Base-by-base conservation (phyloP, 2,888 invertebrate genomes). In the Euspilapteryx auroguttella region DNA sequence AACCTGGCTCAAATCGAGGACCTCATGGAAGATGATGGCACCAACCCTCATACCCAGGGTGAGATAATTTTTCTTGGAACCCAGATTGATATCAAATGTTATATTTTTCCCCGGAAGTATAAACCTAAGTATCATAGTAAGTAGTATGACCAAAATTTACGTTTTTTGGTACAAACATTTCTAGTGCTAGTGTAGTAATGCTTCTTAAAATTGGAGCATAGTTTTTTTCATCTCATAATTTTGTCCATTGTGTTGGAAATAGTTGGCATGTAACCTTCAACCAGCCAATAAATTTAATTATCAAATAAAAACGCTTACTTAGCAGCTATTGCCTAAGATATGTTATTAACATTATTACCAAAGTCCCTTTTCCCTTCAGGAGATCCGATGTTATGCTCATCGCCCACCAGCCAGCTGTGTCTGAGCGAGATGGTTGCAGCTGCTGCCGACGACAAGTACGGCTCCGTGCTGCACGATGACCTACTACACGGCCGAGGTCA, bases 11-110 rank as follows among this genome's bases (percentile, higher is more conserved):
- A 82, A 43, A 77, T 82, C 4, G 83, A 83, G 30, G 84, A 84
- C 61, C 75, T 83, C 41, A 84, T 85, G 84, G 83, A 83, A 35
- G 84, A 84, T 38, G 84, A 85, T 47, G 66, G 71, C 0, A 77
- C 75, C 32, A 79, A 78, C 37, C 80, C 81, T 0, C 80, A 82
- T 44, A 73, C 69, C 1, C 78, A 79, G 48, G 80, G 82, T 56
- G 37, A 22, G 7, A n/a, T 20, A n/a, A 21, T 4, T 29, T 7
- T 20, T 20, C 8, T 20, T 20, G 20, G n/a, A n/a, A n/a, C n/a
- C n/a, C n/a, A n/a, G n/a, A n/a, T n/a, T n/a, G n/a, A n/a, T n/a
- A n/a, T n/a, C n/a, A n/a, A n/a, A n/a, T n/a, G n/a, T n/a, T n/a
- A n/a, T n/a, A n/a, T n/a, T n/a, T n/a, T n/a, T n/a, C n/a, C n/a